Conservation (phyloP, 2,888 invertebrate genomes). For the Allygus modestus region DNA sequence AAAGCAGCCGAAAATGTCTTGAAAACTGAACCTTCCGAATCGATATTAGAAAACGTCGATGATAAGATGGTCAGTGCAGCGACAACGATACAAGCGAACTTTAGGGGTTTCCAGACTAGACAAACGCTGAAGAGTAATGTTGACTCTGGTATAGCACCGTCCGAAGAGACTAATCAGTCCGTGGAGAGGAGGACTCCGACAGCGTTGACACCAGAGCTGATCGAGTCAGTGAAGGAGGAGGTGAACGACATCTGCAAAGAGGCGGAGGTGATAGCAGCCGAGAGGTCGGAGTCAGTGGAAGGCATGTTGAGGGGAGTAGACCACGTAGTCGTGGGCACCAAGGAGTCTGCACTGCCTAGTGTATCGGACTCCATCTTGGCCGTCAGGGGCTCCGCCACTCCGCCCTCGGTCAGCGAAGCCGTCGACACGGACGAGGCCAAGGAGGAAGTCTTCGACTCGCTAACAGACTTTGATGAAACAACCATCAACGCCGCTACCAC, state of each 20-base stretch:
- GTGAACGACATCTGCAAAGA: slow-evolving; percentile 70
- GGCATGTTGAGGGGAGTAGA: slow-evolving; percentile 47
- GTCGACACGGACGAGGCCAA: slow-evolving; percentile 24
- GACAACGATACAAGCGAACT: slow-evolving; percentile 67
- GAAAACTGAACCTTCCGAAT: background rate
- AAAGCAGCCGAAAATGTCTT: background rate
- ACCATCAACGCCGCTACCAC: slow-evolving; percentile 75
- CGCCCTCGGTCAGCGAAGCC: slow-evolving; percentile 37
- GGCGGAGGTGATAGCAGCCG: slow-evolving; percentile 68
- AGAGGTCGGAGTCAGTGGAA: slow-evolving; percentile 63
- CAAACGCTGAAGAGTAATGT: slow-evolving; percentile 63
- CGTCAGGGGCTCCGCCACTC: slow-evolving; percentile 20
- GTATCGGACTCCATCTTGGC: slow-evolving; percentile 40
- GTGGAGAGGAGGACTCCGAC: slow-evolving; percentile 57
- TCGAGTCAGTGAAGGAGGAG: slow-evolving; percentile 68
- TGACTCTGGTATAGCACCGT: slow-evolving; percentile 25
- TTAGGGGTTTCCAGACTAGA: slow-evolving; percentile 67
- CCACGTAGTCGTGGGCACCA: slow-evolving; percentile 26
- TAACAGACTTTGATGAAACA: slow-evolving; percentile 1
- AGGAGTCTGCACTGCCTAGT: slow-evolving; percentile 38
- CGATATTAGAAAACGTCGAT: slow-evolving; percentile 38
- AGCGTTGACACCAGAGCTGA: slow-evolving; percentile 64
- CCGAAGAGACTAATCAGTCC: slow-evolving; percentile 13
- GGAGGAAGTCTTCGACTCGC: slow-evolving; percentile 41
- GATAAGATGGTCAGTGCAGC: slow-evolving; percentile 55